Evolutionary conservation across 2,888 invertebrate species (phyloP).

Genomic region (Drosophila testacea): DNA sequence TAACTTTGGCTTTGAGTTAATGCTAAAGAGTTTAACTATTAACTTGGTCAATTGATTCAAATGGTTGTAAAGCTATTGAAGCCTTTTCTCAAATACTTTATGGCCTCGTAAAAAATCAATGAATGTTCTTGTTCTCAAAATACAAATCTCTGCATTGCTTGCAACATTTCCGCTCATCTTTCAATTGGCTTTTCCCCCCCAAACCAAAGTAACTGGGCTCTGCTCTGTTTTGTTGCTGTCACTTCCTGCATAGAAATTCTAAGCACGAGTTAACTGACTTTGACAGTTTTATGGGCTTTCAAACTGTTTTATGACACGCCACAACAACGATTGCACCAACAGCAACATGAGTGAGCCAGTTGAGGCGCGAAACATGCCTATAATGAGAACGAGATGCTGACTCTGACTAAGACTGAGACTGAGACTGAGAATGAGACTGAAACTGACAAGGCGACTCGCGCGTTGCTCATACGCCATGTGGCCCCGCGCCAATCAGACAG

Average conservation of each 20-base stretch:
- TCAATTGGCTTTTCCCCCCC: conserved; percentile 47
- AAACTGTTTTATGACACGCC: conserved; percentile 85
- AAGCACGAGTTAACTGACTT: conserved; percentile 66
- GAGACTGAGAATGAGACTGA: conserved; percentile 22
- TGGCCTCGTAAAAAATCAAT: conserved; percentile 33
- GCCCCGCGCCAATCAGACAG: conserved; percentile 80
- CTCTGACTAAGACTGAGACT: conserved; percentile 22
- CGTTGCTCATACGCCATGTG: conserved; percentile 78
- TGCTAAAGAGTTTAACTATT: conserved; percentile 7
- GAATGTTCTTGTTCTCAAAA: conserved; percentile 14
- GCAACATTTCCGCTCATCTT: conserved; percentile 64
- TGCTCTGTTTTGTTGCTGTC: conserved; percentile 35
- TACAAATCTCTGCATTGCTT: conserved; percentile 16
- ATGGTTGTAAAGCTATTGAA: conserved; percentile 24
- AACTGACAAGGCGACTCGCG: conserved; percentile 53
- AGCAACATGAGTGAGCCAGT: conserved; percentile 46
- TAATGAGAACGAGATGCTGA: conserved; percentile 63
- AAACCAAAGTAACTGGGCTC: conserved; percentile 27
- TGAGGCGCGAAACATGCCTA: conserved; percentile 65
- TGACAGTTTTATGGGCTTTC: conserved; percentile 85
- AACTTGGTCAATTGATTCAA: conserved; percentile 30
- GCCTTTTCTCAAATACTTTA: conserved; percentile 23
- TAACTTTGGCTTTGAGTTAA: not conserved
- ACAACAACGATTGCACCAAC: conserved; percentile 35
- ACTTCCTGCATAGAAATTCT: conserved; percentile 72